These are phyloP conservation scores for Camponotus floridanus DNA, from an alignment of 1,140 invertebrate genomes.

Conservation along the genomic window DNA sequence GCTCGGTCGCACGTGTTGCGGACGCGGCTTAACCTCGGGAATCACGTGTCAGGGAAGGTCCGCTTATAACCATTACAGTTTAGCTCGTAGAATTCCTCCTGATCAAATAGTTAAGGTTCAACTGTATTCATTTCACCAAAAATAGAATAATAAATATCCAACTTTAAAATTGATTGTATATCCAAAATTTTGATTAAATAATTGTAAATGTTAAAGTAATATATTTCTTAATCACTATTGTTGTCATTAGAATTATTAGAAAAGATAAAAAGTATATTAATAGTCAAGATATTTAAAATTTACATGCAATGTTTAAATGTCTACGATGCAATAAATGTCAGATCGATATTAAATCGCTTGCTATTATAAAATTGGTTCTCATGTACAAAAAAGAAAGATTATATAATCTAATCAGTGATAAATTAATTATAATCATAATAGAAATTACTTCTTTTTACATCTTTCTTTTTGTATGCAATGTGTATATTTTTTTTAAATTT, in stretches of 20 bases:
- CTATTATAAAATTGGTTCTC: neutral
- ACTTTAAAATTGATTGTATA: too few relatives aligned
- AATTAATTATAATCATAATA: neutral
- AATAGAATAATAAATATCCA: conserved; percentile 25
- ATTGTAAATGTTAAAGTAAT: neutral
- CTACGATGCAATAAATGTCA: conserved; percentile 8
- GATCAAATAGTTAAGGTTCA: conserved; percentile 3
- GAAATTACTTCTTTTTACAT: conserved; percentile 7
- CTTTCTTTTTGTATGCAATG: conserved; percentile 11
- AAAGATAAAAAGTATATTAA: conserved; percentile 2
- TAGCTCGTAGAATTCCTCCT: conserved; percentile 31
- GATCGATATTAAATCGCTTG: neutral
- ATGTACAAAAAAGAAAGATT: neutral
- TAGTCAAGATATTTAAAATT: neutral
- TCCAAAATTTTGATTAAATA: neutral
- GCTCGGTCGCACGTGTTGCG: conserved; percentile 68
- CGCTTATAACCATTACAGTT: conserved; percentile 53
- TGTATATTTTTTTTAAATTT: conserved; percentile 15
- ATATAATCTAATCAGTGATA: neutral
- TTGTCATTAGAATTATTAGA: neutral
- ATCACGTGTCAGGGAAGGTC: conserved; percentile 60
- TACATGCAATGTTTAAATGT: neutral
- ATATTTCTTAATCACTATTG: neutral
- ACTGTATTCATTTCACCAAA: neutral
- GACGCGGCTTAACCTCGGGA: conserved; percentile 61